Base-by-base conservation (phyloP, 1,140 invertebrate genomes). In the Pachypsylla venusta region DNA sequence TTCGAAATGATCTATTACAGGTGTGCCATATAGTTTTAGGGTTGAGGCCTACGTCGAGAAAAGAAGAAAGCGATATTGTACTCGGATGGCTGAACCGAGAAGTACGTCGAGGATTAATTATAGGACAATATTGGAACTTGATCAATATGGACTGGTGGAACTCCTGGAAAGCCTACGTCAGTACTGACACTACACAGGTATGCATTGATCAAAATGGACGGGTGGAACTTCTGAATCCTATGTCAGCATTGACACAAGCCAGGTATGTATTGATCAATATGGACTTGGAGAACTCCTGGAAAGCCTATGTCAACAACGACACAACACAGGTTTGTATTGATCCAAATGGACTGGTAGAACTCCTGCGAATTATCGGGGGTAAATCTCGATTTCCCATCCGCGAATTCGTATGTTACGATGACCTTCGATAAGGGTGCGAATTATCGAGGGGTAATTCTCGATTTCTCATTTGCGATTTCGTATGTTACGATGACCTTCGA, bases 1-100 rank as follows among this genome's bases (percentile, higher is more conserved):
- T n/a, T n/a, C n/a, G n/a, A n/a, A n/a, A n/a, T n/a, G n/a, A n/a
- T n/a, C n/a, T n/a, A n/a, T n/a, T 65, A 58, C 68, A 91, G 78
- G 79, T 92, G 25, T 92, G 88, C 68, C 89, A 93, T 73, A 81
- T 93, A 25, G 84, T 89, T n/a, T 76, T 93, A 20, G 89, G 88
- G 0, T 73, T 93, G 12, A 76, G 81, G 67, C 89, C 89, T n/a
- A 76, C 81, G 61, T 84, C 80, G 64, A 76, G 78, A 53, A 79
- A 85, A 65, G 84, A 90, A 67, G 89, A 93, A 70, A 78, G 83
- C 42, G 82, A 85, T 62, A 84, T 91, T 62, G 83, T 92, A 1
- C 75, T 79, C 42, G 81, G 82, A 1, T 93, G 89, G 88, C 69
- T 91, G 53, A 74, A 79, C 13, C 76, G 89, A 53, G 86, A 89